Percentiles rank a stretch among this genome's conserved stretches.
Conservation (phyloP, 2,888 invertebrate species). For the Heliconius sara region DNA sequence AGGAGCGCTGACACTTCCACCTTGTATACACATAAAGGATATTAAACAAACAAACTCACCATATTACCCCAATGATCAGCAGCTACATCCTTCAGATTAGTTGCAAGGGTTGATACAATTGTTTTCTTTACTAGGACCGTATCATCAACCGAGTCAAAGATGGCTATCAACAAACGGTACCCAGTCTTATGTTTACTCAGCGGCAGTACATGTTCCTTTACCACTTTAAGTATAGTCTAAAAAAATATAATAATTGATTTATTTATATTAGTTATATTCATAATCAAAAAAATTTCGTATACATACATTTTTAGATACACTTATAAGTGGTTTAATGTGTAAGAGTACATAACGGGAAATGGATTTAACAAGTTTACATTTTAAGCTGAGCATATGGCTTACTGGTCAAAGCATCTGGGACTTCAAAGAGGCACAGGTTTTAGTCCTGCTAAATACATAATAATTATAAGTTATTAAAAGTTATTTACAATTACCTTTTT, state of each 20-base stretch:
- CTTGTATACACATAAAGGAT: neutral
- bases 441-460: no score
- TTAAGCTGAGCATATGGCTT: no score
- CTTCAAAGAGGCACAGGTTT: no score
- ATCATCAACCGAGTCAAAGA: constrained; percentile 96
- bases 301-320: no score
- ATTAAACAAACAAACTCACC: constrained; percentile 72
- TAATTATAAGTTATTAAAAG: no score
- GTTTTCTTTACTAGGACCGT: constrained; percentile 95
- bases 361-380: no score
- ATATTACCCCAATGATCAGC: constrained; percentile 92
- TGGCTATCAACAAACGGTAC: constrained; percentile 90
- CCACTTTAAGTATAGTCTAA: constrained; percentile 92
- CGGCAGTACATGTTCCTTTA: constrained; percentile 92
- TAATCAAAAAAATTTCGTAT: no score
- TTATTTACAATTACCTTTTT: constrained; percentile 81
- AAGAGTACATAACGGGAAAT: no score
- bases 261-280: no score
- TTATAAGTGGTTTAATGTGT: no score
- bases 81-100: constrained; percentile 87
- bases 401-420: no score
- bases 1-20: no score
- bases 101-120: constrained; percentile 88
- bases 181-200: constrained; percentile 94
- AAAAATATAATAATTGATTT: constrained; percentile 46